Conservation (phyloP, 2,888 invertebrate species). For the Lycaena phlaeas region DNA sequence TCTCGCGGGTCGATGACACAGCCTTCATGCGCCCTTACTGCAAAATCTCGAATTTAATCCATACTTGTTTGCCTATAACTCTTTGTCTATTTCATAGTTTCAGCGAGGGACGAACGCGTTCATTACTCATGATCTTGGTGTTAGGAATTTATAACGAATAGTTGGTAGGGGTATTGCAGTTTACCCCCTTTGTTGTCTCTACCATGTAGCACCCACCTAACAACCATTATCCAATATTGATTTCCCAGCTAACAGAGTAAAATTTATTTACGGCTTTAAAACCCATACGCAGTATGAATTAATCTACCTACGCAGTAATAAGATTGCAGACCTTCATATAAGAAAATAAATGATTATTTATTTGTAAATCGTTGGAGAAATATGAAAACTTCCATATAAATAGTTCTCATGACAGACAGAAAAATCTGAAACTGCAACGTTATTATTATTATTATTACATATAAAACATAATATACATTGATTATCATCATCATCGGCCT, state of each 20-base stretch:
- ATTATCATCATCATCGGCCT: too few species aligned
- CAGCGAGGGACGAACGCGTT: constrained; percentile 12
- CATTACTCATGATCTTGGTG: constrained; percentile 1
- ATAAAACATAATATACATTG: too few species aligned
- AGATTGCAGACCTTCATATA: too few species aligned
- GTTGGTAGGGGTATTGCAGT: constrained; percentile 41
- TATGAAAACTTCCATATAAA: background rate
- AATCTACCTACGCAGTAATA: too few species aligned
- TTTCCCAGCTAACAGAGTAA: constrained; percentile 62
- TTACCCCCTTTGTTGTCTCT: constrained; percentile 29
- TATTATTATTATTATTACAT: too few species aligned
- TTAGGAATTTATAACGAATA: constrained; percentile 13
- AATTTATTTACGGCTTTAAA: constrained; percentile 51
- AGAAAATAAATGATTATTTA: too few species aligned
- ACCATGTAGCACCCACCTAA: constrained; percentile 41
- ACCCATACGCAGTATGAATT: too few species aligned
- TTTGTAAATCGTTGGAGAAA: background rate
- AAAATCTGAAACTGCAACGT: too few species aligned
- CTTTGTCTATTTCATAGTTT: constrained; percentile 13
- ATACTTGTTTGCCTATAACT: constrained; percentile 12
- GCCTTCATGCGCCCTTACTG: constrained; percentile 53
- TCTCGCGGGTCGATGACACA: constrained; percentile 68
- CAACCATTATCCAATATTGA: constrained; percentile 64
- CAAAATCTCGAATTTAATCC: constrained; percentile 16
- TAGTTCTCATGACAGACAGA: too few species aligned